phyloP scores from a whole-genome alignment of 2,888 invertebrate species.

The Drosophila imparisetae region DNA sequence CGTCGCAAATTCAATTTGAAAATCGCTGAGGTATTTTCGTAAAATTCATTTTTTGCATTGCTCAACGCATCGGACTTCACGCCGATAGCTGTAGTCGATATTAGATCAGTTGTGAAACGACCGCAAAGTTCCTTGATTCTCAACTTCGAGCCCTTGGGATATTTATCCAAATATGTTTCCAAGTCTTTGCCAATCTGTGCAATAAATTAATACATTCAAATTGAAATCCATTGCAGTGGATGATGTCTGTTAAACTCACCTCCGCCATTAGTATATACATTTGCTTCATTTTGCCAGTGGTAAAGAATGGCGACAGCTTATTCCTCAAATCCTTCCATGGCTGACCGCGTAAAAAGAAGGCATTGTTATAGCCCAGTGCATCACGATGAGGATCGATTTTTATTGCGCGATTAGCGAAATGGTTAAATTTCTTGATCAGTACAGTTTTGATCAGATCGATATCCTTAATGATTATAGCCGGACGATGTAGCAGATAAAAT shows the following conservation, averaged over 20 bases:
- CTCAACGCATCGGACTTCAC: constrained; percentile 82
- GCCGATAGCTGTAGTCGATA: constrained; percentile 85
- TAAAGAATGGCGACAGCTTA: constrained; percentile 85
- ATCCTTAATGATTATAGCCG: constrained; percentile 83
- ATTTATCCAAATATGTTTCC: constrained; percentile 33
- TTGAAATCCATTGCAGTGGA: neutral
- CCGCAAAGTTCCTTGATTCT: constrained; percentile 53
- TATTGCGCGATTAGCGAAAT: constrained; percentile 82
- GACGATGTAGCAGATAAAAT: constrained; percentile 83
- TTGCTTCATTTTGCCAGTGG: constrained; percentile 82
- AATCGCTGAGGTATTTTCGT: constrained; percentile 58
- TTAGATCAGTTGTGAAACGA: constrained; percentile 83
- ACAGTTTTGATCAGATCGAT: constrained; percentile 84
- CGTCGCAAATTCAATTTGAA: constrained; percentile 34
- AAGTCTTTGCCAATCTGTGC: constrained; percentile 65
- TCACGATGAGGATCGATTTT: constrained; percentile 79
- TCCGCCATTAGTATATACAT: constrained; percentile 80
- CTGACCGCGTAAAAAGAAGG: constrained; percentile 84
- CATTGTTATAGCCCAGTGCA: constrained; percentile 82
- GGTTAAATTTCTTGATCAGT: constrained; percentile 85
- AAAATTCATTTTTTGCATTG: constrained; percentile 82
- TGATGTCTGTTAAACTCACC: constrained; percentile 52
- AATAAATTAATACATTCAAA: neutral
- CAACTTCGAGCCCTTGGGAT: constrained; percentile 9
- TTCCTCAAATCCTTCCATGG: constrained; percentile 84